These are phyloP conservation scores for Troglohyphantes excavatus DNA, from an alignment of 2,888 invertebrate genomes.

Conservation along the genomic window DNA sequence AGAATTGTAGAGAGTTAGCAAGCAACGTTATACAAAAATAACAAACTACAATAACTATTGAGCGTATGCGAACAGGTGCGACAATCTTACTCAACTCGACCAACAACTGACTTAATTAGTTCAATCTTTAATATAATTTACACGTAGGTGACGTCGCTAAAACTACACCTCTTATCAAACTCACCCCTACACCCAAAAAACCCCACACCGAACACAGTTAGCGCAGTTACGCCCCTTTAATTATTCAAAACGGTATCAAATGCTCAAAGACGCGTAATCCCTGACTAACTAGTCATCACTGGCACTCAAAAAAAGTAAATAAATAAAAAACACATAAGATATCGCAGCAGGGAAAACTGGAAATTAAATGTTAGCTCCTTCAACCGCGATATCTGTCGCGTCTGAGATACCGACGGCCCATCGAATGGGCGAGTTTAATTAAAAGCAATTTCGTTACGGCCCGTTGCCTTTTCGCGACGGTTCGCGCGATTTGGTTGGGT, in stretches of 20 bases:
- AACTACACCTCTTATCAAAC: too few relatives aligned
- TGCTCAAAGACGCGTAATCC: slow-evolving; percentile 6
- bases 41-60: not conserved
- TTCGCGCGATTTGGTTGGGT: slow-evolving; percentile 34
- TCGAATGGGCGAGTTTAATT: slow-evolving; percentile 58
- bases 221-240: slow-evolving; percentile 30
- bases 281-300: slow-evolving; percentile 14
- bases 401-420: slow-evolving; percentile 38
- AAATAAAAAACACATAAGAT: too few relatives aligned
- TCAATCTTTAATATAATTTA: not conserved
- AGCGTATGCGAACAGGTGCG: not conserved
- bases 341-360: slow-evolving; percentile 41
- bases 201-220: not conserved
- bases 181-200: too few relatives aligned
- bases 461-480: slow-evolving; percentile 46
- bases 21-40: too few relatives aligned
- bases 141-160: not conserved
- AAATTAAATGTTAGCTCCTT: slow-evolving; percentile 65
- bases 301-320: not conserved
- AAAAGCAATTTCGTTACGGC: slow-evolving; percentile 59
- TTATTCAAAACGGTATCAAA: slow-evolving; percentile 43
- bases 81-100: not conserved
- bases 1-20: too few relatives aligned
- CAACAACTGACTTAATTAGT: not conserved
- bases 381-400: slow-evolving; percentile 66